Percentiles rank a stretch among this genome's conserved stretches.
These are phyloP conservation scores for Carposina sasakii DNA, from an alignment of 1,140 invertebrate genomes.

Conservation along the genomic window DNA sequence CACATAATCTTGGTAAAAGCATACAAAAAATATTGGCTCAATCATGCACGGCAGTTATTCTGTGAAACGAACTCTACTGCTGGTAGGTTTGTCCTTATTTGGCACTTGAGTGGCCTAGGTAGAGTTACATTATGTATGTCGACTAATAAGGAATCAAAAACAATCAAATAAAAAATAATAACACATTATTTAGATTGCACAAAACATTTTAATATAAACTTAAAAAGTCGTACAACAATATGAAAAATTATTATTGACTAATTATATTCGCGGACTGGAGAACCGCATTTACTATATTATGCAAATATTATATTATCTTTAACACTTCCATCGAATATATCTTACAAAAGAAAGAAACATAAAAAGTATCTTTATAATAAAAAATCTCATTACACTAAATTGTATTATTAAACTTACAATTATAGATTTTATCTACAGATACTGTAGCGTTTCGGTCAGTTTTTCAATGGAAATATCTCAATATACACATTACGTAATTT, in stretches of 20 bases:
- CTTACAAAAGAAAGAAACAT: constrained; percentile 71
- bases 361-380: constrained; percentile 71
- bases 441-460: constrained; percentile 61
- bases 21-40: too few species aligned
- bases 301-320: constrained; percentile 70
- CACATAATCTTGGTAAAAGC: too few species aligned
- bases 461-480: constrained; percentile 55
- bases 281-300: constrained; percentile 79
- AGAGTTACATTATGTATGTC: too few species aligned
- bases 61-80: too few species aligned
- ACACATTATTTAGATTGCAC: constrained; percentile 73
- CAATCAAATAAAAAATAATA: too few species aligned
- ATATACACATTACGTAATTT: constrained; percentile 51
- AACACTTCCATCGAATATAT: constrained; percentile 72
- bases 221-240: constrained; percentile 87
- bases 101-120: too few species aligned
- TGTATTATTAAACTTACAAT: constrained; percentile 67
- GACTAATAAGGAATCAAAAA: too few species aligned
- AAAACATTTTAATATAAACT: constrained; percentile 88
- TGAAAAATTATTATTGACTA: constrained; percentile 84
- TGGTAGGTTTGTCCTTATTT: too few species aligned
- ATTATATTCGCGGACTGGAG: constrained; percentile 79
- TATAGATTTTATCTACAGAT: constrained; percentile 72
- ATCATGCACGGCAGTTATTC: too few species aligned
- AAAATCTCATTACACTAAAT: constrained; percentile 70